These are phyloP conservation scores for Clarias fuscus DNA, from an alignment of 2,797 vertebrate species.

Conservation along the genomic window DNA sequence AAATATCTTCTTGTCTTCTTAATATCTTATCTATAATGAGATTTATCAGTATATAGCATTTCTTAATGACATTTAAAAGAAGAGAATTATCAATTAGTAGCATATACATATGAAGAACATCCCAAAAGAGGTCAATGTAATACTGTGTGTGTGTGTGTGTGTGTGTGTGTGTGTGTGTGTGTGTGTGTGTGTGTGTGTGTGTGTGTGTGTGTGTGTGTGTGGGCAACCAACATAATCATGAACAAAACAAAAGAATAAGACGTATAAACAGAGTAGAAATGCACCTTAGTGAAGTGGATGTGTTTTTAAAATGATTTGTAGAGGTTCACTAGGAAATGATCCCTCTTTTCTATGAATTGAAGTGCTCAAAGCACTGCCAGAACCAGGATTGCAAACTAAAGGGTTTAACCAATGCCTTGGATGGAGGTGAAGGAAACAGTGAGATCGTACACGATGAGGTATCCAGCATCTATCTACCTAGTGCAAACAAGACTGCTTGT, in stretches of 20 bases:
- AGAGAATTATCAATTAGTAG: constrained; percentile 40
- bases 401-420: not conserved
- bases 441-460: constrained; percentile 12
- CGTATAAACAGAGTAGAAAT: not conserved
- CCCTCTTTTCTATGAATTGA: no score
- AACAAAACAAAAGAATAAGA: constrained; percentile 2
- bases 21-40: no score
- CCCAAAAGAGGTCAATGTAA: constrained; percentile 60
- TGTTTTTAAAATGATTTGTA: not conserved
- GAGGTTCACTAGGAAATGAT: not conserved
- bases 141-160: constrained; percentile 58
- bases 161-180: constrained; percentile 51
- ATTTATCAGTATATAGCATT: no score
- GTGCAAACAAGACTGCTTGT: constrained; percentile 25
- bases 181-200: constrained; percentile 41
- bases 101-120: constrained; percentile 59
- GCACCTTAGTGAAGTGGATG: not conserved
- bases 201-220: constrained; percentile 1
- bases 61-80: constrained; percentile 49
- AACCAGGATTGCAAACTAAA: not conserved
- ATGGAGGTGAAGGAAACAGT: not conserved
- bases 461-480: not conserved
- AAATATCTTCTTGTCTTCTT: constrained; percentile 55
- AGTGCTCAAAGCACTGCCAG: not conserved
- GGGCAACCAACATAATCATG: constrained; percentile 22